Conservation (phyloP, 2,888 invertebrate genomes). For the Conchocele bisecta region DNA sequence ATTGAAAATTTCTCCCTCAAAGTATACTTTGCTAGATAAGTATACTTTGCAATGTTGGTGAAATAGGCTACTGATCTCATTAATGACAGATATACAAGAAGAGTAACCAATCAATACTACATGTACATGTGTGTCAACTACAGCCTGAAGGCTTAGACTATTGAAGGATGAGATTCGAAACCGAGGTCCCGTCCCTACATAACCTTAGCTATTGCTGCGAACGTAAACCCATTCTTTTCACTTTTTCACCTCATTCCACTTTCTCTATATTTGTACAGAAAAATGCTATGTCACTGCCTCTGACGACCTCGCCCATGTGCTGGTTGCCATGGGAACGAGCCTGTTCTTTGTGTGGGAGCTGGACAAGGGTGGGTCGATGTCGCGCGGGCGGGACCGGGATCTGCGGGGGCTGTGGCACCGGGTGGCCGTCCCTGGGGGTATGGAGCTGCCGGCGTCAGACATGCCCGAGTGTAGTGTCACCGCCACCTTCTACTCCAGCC, state of each 20-base stretch:
- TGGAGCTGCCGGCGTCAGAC: slow-evolving; percentile 64
- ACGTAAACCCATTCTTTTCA: not conserved
- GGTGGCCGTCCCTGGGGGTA: slow-evolving; percentile 66
- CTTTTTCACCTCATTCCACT: not conserved
- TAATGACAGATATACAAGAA: too few relatives aligned
- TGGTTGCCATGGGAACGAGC: slow-evolving; percentile 67
- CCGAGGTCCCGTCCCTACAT: too few relatives aligned
- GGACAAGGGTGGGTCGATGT: slow-evolving; percentile 59
- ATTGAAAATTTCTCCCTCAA: too few relatives aligned
- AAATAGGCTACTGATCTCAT: too few relatives aligned
- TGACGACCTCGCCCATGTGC: slow-evolving; percentile 71
- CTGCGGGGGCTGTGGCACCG: slow-evolving; percentile 74
- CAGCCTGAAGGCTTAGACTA: too few relatives aligned
- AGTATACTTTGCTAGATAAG: too few relatives aligned
- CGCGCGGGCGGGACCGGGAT: slow-evolving; percentile 62
- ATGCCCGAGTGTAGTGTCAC: slow-evolving; percentile 64
- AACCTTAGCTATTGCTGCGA: too few relatives aligned
- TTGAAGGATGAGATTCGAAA: too few relatives aligned
- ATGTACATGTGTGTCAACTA: too few relatives aligned
- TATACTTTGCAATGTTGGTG: too few relatives aligned
- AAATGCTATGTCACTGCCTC: slow-evolving; percentile 65
- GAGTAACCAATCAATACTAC: too few relatives aligned
- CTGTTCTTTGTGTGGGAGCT: slow-evolving; percentile 75
- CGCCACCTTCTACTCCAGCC: slow-evolving; percentile 70
- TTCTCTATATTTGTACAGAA: slow-evolving; percentile 45